A percentile compares a stretch with the other conserved stretches of the same genome.
These are phyloP conservation scores for Bombus waltoni DNA, from an alignment of 1,140 invertebrate genomes.

Conservation along the genomic window DNA sequence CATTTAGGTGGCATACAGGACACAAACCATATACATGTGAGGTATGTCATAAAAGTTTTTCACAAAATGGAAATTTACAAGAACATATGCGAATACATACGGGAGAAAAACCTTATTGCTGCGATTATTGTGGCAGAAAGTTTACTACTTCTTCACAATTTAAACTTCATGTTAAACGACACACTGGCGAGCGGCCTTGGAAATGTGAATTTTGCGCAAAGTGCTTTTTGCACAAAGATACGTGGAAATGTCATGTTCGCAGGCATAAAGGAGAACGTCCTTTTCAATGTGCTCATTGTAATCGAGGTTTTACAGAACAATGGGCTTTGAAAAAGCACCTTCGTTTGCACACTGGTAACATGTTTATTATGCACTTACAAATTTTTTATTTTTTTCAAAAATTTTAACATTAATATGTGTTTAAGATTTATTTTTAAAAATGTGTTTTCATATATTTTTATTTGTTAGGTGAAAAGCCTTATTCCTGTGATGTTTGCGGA, in stretches of 20 bases:
- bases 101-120: conserved; percentile 86
- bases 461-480: conserved; percentile 88
- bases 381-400: not conserved
- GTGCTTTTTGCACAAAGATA: conserved; percentile 87
- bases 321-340: conserved; percentile 88
- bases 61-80: conserved; percentile 85
- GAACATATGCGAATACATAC: conserved; percentile 86
- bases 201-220: conserved; percentile 85
- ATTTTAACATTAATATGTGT: not conserved
- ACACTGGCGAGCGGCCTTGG: conserved; percentile 86
- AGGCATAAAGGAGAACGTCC: conserved; percentile 86
- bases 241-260: conserved; percentile 86
- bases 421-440: conserved; percentile 30
- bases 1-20: conserved; percentile 81
- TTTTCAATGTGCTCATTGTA: conserved; percentile 85
- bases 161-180: conserved; percentile 85
- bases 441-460: not conserved
- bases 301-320: conserved; percentile 86
- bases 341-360: conserved; percentile 85
- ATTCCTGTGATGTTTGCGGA: conserved; percentile 88
- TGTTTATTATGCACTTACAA: not conserved
- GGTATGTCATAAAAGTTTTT: conserved; percentile 85
- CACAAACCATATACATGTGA: conserved; percentile 85
- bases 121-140: conserved; percentile 87
- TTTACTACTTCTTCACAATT: conserved; percentile 88